Evolutionary conservation across 2,888 invertebrate genomes (phyloP).

Genomic region (Torymus aiolomorphi): DNA sequence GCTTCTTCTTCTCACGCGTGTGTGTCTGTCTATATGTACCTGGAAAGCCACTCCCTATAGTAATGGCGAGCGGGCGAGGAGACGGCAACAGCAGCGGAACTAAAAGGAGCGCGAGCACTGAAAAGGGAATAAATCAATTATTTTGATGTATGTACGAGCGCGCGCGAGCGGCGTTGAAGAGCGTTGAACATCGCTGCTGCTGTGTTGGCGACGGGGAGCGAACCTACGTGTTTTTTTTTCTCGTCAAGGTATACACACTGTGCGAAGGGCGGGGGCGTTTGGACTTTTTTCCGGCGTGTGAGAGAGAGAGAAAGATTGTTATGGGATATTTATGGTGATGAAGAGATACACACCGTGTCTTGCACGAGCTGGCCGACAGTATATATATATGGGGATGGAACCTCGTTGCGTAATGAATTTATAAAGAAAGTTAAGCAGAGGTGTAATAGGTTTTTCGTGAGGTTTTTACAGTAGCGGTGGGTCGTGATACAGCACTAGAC

Average conservation of each 20-base stretch:
- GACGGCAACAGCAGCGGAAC: background rate
- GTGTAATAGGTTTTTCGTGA: background rate
- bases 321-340: conserved; percentile 12
- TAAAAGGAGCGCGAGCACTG: conserved; percentile 11
- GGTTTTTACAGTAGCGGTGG: background rate
- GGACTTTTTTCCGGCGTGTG: too few relatives aligned
- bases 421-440: background rate
- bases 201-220: too few relatives aligned
- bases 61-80: background rate
- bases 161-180: background rate
- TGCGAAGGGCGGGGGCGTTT: too few relatives aligned
- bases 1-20: background rate
- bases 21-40: background rate
- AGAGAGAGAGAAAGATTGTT: background rate
- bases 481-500: too few relatives aligned
- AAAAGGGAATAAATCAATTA: conserved; percentile 43
- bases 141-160: background rate
- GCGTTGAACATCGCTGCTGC: too few relatives aligned
- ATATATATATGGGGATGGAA: background rate
- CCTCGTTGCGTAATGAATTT: background rate
- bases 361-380: background rate
- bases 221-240: background rate
- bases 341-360: background rate
- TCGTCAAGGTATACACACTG: background rate
- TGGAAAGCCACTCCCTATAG: conserved; percentile 20